These are phyloP conservation scores for Cryptotermes secundus DNA, from an alignment of 1,140 invertebrate genomes.

Conservation along the genomic window DNA sequence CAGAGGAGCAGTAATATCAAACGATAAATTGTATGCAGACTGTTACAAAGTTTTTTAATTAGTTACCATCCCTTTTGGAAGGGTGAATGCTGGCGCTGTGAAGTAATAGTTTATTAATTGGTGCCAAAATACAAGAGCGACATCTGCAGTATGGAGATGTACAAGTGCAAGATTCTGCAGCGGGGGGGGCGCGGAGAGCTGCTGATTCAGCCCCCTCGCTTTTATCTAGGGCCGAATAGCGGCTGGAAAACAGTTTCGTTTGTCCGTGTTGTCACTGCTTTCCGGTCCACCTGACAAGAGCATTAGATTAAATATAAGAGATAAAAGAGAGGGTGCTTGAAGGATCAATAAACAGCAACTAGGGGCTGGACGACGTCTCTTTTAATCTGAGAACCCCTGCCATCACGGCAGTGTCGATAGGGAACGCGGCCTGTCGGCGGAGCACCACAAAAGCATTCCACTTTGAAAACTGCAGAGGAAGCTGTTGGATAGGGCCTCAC, in stretches of 20 bases:
- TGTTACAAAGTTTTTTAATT: not conserved
- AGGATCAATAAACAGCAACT: not conserved
- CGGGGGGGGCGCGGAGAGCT: not conserved
- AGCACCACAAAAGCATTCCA: not conserved
- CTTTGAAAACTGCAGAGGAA: not conserved
- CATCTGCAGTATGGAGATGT: not conserved
- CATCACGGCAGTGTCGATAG: not conserved
- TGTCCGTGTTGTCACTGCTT: not conserved
- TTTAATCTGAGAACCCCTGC: not conserved
- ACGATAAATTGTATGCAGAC: not conserved
- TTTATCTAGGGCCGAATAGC: not conserved
- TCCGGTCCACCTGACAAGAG: conserved; percentile 8
- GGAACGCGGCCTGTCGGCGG: too few relatives aligned
- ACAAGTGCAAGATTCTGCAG: not conserved
- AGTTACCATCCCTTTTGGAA: not conserved
- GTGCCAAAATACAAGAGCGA: not conserved
- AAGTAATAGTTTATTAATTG: not conserved
- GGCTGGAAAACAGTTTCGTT: not conserved
- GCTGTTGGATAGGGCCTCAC: not conserved
- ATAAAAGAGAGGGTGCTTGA: not conserved
- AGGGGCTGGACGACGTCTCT: not conserved
- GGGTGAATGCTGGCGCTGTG: not conserved
- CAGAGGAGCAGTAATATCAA: not conserved
- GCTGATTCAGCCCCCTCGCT: not conserved
- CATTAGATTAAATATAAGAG: conserved; percentile 14